phyloP scores from a whole-genome alignment of 2,113 vertebrate species.

The Setophaga kirtlandii region DNA sequence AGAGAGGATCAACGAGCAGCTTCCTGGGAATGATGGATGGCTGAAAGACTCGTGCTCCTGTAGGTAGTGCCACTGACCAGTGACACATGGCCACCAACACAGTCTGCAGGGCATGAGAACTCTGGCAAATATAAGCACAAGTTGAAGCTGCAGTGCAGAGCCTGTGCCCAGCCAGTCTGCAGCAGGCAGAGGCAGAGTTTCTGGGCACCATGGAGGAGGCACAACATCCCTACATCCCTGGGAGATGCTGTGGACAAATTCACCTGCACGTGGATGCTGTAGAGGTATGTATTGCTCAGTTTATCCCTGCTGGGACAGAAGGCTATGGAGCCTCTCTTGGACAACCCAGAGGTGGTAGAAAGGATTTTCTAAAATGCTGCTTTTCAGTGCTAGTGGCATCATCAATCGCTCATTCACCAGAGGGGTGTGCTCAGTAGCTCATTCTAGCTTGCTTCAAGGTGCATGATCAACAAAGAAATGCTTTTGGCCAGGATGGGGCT shows the following conservation, averaged over 20 bases:
- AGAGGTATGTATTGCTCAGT: neutral
- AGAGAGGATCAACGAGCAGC: neutral
- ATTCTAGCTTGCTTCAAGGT: neutral
- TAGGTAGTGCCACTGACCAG: neutral
- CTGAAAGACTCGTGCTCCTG: neutral
- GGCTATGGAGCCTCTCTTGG: neutral
- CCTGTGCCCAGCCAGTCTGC: neutral
- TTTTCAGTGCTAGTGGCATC: neutral
- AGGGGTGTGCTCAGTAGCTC: neutral
- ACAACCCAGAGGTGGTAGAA: neutral
- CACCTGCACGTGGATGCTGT: neutral
- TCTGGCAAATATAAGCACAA: neutral
- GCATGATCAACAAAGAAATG: neutral
- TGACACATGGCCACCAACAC: neutral
- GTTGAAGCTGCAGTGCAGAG: neutral
- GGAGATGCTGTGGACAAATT: neutral
- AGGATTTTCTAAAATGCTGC: neutral
- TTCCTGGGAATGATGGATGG: neutral
- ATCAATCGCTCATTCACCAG: neutral
- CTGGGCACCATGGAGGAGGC: neutral
- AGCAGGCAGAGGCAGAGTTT: neutral
- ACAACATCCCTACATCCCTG: neutral
- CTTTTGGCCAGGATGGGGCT: neutral
- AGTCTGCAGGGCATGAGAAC: neutral
- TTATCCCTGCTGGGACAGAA: neutral